Evolutionary conservation across 2,888 invertebrate species (phyloP).

Genomic region (Nezara viridula): DNA sequence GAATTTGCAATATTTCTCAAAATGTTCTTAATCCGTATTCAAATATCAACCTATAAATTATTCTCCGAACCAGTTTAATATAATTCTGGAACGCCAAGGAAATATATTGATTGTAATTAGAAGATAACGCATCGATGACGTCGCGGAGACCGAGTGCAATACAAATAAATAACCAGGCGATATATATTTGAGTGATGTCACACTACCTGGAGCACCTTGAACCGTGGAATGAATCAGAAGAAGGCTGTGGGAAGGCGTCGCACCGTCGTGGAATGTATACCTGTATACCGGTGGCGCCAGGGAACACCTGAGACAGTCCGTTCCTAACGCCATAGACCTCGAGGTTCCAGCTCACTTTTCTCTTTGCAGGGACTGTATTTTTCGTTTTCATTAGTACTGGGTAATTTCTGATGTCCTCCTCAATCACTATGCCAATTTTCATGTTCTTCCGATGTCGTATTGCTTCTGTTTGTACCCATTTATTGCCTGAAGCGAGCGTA

Average conservation of each 20-base stretch:
- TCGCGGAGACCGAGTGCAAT: background rate
- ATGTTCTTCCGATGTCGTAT: background rate
- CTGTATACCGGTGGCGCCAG: slow-evolving; percentile 52
- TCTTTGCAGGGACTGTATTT: background rate
- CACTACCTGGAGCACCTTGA: slow-evolving; percentile 44
- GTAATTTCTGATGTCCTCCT: too few relatives aligned
- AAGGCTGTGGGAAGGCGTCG: slow-evolving; percentile 55
- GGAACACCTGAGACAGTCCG: slow-evolving; percentile 55
- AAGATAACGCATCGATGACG: background rate
- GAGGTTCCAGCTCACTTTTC: background rate
- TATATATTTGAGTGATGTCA: slow-evolving; percentile 50
- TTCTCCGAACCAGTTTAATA: background rate
- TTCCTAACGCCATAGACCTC: slow-evolving; percentile 20
- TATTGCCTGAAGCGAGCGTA: background rate
- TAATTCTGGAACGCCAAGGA: background rate
- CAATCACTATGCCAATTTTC: background rate
- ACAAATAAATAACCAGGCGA: slow-evolving; percentile 8
- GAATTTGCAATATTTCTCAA: background rate
- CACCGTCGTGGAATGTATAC: slow-evolving; percentile 55
- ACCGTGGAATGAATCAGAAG: slow-evolving; percentile 54
- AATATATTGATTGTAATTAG: background rate
- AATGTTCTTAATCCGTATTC: background rate
- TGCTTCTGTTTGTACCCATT: background rate
- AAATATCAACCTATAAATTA: slow-evolving; percentile 18
- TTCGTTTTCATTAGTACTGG: too few relatives aligned